Evolutionary conservation across 2,113 vertebrate species (phyloP), one percentile per base, ranked within the genome.

Genomic region (Amblyopsis rosae): DNA sequence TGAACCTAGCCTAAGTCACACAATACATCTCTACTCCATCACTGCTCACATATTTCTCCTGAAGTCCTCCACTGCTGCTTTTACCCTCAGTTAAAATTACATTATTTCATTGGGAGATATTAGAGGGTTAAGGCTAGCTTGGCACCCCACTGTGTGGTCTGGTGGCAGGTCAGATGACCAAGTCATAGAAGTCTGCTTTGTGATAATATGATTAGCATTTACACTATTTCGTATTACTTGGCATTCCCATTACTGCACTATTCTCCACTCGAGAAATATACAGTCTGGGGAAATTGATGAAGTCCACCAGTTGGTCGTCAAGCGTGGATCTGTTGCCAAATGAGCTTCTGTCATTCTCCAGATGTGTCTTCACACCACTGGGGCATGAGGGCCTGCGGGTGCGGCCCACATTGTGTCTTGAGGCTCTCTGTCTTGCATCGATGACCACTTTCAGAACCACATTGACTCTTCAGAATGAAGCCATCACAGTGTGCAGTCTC

Each of bases 211-310:
- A 88, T 88, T 89, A 89, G 88, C 81, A 81, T 86, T 88, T 77
- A 82, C 81, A 19, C 68, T 56, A 63, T 69, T 78, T 55, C 85
- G 86, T 88, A 87, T 83, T 82, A 87, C 75, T 82, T 59, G 15
- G 32, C 67, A 76, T 67, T 76, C 72, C 65, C 67, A 75, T 81
- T 87, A 81, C 79, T 76, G 70, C 50, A 33, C 76, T 16, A 76
- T 87, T 85, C 77, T 86, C 62, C 73, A 71, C 71, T 15, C 69
- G 65, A 83, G 78, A 82, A 84, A 79, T 79, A 62, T 67, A 79
- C 66, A 74, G 82, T 80, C 76, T 67, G 66, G 63, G 77, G 70
- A 72, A 86, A 82, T 89, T 88, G 87, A 91, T 88, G 79, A 87
- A 91, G 85, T 83, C 69, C 81, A 46, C 77, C 82, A 74, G 83